Percentiles rank a stretch among this genome's conserved stretches.
phyloP scores from a whole-genome alignment of 2,888 invertebrate genomes.

The Penaeus monodon region DNA sequence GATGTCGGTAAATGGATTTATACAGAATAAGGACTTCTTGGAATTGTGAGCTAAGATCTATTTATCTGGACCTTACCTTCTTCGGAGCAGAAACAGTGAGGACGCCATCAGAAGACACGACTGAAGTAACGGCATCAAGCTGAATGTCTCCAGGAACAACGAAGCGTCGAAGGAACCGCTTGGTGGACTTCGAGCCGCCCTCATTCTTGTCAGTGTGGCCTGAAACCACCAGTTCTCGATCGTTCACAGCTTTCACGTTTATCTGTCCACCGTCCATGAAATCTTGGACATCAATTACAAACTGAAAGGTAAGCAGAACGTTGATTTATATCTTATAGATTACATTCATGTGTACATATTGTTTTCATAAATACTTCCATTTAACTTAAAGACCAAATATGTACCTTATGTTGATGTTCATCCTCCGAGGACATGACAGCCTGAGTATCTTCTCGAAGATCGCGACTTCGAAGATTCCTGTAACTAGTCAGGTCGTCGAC shows the following conservation, averaged over 20 bases:
- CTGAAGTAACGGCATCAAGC: not conserved
- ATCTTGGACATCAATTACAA: conserved; percentile 52
- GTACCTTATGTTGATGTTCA: conserved; percentile 47
- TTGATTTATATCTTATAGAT: not conserved
- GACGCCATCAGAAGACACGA: conserved; percentile 13
- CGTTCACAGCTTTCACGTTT: conserved; percentile 35
- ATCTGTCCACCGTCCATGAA: conserved; percentile 29
- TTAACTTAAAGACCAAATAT: too few relatives aligned
- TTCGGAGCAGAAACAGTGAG: conserved; percentile 1
- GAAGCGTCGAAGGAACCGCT: conserved; percentile 40
- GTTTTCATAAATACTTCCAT: too few relatives aligned
- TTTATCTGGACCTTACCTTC: not conserved
- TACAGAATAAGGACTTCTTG: too few relatives aligned
- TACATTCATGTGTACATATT: not conserved
- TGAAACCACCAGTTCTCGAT: conserved; percentile 38
- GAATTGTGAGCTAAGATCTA: too few relatives aligned
- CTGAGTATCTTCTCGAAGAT: conserved; percentile 45
- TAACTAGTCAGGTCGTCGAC: conserved; percentile 49
- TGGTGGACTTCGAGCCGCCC: conserved; percentile 1
- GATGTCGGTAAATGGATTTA: too few relatives aligned
- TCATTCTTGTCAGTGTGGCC: conserved; percentile 34
- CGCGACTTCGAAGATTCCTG: conserved; percentile 38
- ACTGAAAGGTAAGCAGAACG: not conserved
- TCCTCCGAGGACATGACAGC: conserved; percentile 20
- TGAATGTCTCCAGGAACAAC: conserved; percentile 23